phyloP scores from a whole-genome alignment of 1,140 invertebrate genomes.

The Contarinia nasturtii region DNA sequence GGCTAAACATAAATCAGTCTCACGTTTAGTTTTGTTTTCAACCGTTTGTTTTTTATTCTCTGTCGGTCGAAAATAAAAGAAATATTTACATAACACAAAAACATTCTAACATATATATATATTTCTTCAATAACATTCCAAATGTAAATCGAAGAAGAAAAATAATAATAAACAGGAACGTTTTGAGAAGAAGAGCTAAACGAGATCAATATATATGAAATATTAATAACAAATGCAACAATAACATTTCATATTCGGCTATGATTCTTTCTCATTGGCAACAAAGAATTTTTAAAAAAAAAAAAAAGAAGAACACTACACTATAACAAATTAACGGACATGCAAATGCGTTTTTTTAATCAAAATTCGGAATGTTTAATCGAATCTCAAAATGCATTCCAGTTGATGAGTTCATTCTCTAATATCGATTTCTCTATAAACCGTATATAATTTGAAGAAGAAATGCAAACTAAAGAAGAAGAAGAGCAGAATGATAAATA shows the following conservation, averaged over 20 bases:
- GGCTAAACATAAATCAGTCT: too few species aligned
- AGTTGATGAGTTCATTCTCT: not conserved
- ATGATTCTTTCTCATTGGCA: not conserved
- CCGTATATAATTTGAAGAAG: not conserved
- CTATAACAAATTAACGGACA: not conserved
- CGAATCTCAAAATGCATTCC: not conserved
- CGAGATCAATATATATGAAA: not conserved
- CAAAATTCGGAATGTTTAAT: not conserved
- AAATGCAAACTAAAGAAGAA: too few species aligned
- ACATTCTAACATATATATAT: slow-evolving; percentile 1
- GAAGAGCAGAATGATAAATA: too few species aligned
- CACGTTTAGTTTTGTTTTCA: too few species aligned
- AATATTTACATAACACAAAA: not conserved
- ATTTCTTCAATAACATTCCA: not conserved
- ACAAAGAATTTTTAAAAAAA: not conserved
- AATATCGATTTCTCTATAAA: not conserved
- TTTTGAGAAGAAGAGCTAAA: not conserved
- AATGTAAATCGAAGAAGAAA: not conserved
- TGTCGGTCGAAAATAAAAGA: too few species aligned
- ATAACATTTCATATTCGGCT: not conserved
- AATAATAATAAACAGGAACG: not conserved
- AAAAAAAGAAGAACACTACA: not conserved
- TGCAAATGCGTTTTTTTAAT: not conserved
- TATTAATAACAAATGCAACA: not conserved
- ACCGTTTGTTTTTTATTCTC: too few species aligned